These are phyloP conservation scores for Sisyra terminalis DNA, from an alignment of 2,888 invertebrate genomes.

Conservation along the genomic window DNA sequence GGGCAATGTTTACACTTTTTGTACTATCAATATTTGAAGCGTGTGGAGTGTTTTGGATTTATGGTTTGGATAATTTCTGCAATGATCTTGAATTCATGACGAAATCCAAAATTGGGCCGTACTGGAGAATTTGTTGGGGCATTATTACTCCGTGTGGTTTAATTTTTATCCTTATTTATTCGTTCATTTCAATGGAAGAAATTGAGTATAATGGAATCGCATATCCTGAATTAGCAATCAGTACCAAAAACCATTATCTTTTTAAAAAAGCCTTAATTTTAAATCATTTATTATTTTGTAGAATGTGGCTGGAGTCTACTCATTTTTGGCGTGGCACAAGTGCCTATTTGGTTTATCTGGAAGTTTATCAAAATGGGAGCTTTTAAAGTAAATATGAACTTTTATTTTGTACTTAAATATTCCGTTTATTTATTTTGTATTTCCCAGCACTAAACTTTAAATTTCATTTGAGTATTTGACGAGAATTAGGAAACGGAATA, in stretches of 20 bases:
- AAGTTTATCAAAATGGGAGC: constrained; percentile 17
- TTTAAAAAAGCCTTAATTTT: constrained; percentile 2
- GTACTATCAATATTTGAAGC: constrained; percentile 29
- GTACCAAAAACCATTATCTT: constrained; percentile 23
- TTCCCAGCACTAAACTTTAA: too few relatives aligned
- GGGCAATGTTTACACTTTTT: constrained; percentile 29
- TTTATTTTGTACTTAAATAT: too few relatives aligned
- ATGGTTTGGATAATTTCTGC: constrained; percentile 41
- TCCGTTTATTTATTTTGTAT: too few relatives aligned
- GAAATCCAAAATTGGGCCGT: constrained; percentile 44
- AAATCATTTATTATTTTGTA: constrained; percentile 14
- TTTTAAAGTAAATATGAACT: constrained; percentile 15
- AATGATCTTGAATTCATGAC: constrained; percentile 70
- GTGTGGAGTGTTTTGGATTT: constrained; percentile 29
- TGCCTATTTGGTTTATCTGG: constrained; percentile 31
- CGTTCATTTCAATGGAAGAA: constrained; percentile 40
- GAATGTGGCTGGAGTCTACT: constrained; percentile 36
- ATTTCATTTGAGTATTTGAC: too few relatives aligned
- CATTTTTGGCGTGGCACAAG: constrained; percentile 29
- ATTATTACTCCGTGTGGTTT: constrained; percentile 55
- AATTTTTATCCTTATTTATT: constrained; percentile 53
- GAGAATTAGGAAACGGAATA: too few relatives aligned
- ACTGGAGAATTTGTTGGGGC: constrained; percentile 72
- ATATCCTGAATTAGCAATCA: constrained; percentile 44
- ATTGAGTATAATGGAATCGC: constrained; percentile 38